phyloP scores from a whole-genome alignment of 2,113 vertebrate species.

The Phalacrocorax aristotelis region DNA sequence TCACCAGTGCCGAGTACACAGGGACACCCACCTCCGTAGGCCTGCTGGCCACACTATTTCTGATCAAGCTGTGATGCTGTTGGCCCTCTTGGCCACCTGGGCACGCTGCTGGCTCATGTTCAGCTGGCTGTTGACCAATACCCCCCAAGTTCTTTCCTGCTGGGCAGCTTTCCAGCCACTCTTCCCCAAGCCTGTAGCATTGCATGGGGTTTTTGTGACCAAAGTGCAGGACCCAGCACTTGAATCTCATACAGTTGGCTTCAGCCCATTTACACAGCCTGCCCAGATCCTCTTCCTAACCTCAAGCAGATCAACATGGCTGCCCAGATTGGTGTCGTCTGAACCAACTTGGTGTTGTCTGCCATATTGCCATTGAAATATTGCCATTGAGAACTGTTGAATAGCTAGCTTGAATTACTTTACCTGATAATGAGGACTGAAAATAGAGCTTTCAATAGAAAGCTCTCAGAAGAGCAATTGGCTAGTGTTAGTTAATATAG shows the following conservation, averaged over 20 bases:
- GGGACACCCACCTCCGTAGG: too few relatives aligned
- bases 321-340: background rate
- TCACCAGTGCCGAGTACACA: background rate
- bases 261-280: accelerated
- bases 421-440: background rate
- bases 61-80: background rate
- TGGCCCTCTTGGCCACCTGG: background rate
- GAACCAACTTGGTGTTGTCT: background rate
- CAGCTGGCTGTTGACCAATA: background rate
- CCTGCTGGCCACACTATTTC: background rate
- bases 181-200: background rate
- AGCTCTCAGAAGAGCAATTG: background rate
- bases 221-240: background rate
- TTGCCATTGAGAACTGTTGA: background rate
- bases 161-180: background rate
- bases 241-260: background rate
- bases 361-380: background rate
- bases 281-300: background rate
- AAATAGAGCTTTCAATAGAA: background rate
- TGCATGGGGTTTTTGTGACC: background rate
- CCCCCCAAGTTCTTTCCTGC: background rate
- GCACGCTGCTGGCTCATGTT: background rate
- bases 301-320: background rate
- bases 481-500: background rate
- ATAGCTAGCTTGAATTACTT: background rate